Evolutionary conservation across 2,888 invertebrate genomes (phyloP).

Genomic region (Mythimna albipuncta): DNA sequence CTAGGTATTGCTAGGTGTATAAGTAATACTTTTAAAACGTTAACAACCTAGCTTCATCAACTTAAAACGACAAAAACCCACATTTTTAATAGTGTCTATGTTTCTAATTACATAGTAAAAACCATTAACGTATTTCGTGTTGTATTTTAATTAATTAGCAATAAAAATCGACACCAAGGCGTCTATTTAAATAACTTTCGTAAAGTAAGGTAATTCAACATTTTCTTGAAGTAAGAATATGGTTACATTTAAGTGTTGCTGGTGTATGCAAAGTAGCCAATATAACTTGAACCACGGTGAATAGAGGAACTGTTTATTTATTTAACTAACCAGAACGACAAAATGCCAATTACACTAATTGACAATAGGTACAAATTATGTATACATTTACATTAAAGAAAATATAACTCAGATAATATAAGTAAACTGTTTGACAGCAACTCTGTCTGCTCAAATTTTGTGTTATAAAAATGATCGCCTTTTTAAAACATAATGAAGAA

Average conservation of each 20-base stretch:
- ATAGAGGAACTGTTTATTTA: neutral
- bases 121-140: constrained; percentile 6
- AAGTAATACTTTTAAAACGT: neutral
- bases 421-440: neutral
- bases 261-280: neutral
- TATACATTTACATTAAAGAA: too few species aligned
- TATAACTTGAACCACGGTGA: constrained; percentile 3
- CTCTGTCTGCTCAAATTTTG: neutral
- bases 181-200: constrained; percentile 35
- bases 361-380: too few species aligned
- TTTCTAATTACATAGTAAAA: constrained; percentile 12
- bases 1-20: neutral
- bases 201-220: constrained; percentile 52
- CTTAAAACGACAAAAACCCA: neutral
- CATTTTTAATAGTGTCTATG: constrained; percentile 9
- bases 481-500: too few species aligned
- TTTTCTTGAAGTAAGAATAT: constrained; percentile 33
- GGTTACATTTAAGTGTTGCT: constrained; percentile 59
- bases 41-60: neutral
- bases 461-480: too few species aligned
- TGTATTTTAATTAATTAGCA: constrained; percentile 46
- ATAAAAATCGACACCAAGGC: constrained; percentile 24
- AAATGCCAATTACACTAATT: too few species aligned
- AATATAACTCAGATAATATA: too few species aligned
- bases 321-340: too few species aligned